Evolutionary conservation across 2,113 vertebrate species (phyloP), one percentile per base, ranked within the genome.

Genomic region (Hirundichthys speculiger): DNA sequence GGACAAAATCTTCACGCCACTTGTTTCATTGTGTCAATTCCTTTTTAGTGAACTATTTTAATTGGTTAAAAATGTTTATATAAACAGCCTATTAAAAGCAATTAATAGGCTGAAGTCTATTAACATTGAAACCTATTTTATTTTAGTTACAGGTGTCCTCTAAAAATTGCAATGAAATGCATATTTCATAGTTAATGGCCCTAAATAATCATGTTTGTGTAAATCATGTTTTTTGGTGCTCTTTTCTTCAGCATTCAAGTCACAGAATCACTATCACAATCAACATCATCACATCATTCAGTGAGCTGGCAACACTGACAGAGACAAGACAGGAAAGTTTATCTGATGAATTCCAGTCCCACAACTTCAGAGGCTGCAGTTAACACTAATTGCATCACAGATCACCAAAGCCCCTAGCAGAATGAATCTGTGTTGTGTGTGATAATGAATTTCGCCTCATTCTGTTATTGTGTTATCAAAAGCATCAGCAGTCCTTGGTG

Each of bases 351-450:
- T 84, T 80, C 60, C 77, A 85, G 86, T 87, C 72, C 69, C 43
- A 25, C 47, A 82, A 77, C 70, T 86, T 86, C 72, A 85, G 70
- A 75, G 75, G 69, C 52, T 71, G 78, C 84, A 88, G 81, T 90
- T 87, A 88, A 85, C 68, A 76, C 81, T 89, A 89, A 90, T 89
- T 87, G 73, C 73, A 78, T 75, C 56, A 59, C 68, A 50, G 74
- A 69, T 65, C 67, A 72, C 69, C 41, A 63, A 53, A 79, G 59
- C 79, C 62, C 59, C 61, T 34, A 52, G 79, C 74, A 78, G 65
- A 84, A 75, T 77, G 49, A 77, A 83, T 73, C 57, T 69, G 55
- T 76, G 67, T 88, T 83, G 82, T 86, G 48, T 84, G 22, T 13
- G 38, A 75, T 85, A 84, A 85, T 83, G 80, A 79, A 84, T 84